Conservation (phyloP, 2,797 vertebrate genomes). For the Siniperca scherzeri region DNA sequence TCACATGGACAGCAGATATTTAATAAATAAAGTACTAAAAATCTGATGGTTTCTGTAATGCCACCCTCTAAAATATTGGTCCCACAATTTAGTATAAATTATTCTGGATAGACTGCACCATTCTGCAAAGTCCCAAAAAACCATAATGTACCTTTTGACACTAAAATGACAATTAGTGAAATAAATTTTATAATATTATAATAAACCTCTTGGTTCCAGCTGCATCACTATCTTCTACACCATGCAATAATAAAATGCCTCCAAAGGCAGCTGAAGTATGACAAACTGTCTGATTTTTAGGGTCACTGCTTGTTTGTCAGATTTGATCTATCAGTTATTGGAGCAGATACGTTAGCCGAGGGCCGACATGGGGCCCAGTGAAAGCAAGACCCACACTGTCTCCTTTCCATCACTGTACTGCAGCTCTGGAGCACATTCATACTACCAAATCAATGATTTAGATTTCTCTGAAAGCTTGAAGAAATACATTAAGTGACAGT, state of each 20-base stretch:
- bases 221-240: neutral
- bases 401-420: neutral
- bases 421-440: neutral
- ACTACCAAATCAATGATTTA: no score
- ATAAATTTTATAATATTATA: neutral
- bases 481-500: no score
- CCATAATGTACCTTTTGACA: no score
- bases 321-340: slow-evolving; percentile 56
- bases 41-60: no score
- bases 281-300: slow-evolving; percentile 63
- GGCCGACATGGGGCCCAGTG: slow-evolving; percentile 37
- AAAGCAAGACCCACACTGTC: slow-evolving; percentile 4
- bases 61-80: no score
- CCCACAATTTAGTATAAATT: no score
- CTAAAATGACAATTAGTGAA: neutral
- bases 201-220: neutral
- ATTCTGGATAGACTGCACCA: no score
- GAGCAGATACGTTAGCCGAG: slow-evolving; percentile 21
- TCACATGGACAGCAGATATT: neutral
- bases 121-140: no score
- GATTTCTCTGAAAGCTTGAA: no score
- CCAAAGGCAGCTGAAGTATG: slow-evolving; percentile 27
- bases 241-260: neutral
- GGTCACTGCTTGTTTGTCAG: slow-evolving; percentile 67
- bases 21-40: no score